Conservation (phyloP, 2,797 vertebrate species). For the Cheirogaleus major region DNA sequence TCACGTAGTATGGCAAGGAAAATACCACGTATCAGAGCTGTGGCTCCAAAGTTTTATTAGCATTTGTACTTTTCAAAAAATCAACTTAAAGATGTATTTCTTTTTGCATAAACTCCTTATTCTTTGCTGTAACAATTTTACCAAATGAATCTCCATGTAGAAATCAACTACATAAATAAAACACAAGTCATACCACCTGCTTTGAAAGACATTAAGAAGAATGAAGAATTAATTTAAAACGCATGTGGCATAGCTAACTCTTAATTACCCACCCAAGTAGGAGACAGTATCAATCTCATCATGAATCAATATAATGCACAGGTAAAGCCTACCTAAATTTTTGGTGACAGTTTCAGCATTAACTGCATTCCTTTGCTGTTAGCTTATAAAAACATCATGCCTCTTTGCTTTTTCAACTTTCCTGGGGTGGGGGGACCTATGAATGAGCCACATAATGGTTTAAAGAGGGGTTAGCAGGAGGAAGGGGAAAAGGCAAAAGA, state of each 20-base stretch:
- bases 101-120: background rate
- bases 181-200: background rate
- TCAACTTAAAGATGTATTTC: background rate
- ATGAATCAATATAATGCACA: background rate
- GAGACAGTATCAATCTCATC: background rate
- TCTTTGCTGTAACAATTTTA: background rate
- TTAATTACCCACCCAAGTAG: background rate
- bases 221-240: conserved; percentile 5
- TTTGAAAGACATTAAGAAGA: conserved; percentile 6
- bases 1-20: background rate
- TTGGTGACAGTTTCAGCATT: background rate
- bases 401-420: conserved; percentile 27
- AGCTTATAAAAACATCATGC: background rate
- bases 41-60: conserved; percentile 48
- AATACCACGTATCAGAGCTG: background rate
- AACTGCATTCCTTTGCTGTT: background rate
- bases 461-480: background rate
- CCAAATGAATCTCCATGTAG: background rate
- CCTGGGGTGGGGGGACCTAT: background rate
- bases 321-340: background rate
- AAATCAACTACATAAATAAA: conserved; percentile 35
- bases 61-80: conserved; percentile 36
- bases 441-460: conserved; percentile 12
- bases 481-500: background rate
- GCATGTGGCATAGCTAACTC: background rate